These are phyloP conservation scores for Mustelus asterias DNA, from an alignment of 2,113 vertebrate genomes.

Conservation along the genomic window DNA sequence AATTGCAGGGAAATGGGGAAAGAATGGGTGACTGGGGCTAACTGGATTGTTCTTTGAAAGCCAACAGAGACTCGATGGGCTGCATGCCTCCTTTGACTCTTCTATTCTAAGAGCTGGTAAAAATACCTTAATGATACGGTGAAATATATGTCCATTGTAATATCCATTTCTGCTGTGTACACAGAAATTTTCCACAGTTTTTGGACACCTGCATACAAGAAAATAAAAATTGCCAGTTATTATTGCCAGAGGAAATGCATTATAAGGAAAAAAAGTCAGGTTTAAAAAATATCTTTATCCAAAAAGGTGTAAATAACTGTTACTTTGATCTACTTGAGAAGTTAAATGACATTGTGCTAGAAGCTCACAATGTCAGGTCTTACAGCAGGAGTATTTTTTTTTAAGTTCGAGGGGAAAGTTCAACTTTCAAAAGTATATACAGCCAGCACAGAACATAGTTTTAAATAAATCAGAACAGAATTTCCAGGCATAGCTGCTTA, in stretches of 20 bases:
- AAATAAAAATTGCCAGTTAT: slow-evolving; percentile 13
- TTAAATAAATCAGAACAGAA: neutral
- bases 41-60: neutral
- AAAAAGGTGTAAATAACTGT: neutral
- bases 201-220: slow-evolving; percentile 72
- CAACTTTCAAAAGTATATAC: too few species aligned
- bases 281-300: neutral
- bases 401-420: neutral
- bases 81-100: neutral
- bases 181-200: slow-evolving; percentile 98
- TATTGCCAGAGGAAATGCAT: neutral
- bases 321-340: neutral
- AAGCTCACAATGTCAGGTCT: neutral
- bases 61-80: neutral
- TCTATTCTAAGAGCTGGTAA: neutral
- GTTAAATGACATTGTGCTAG: neutral
- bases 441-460: neutral
- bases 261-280: neutral
- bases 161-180: slow-evolving; percentile 96
- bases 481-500: neutral
- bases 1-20: neutral
- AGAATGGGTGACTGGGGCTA: neutral
- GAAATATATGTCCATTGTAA: slow-evolving; percentile 91
- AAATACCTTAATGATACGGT: slow-evolving; percentile 89
- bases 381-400: neutral